A percentile compares a stretch with the other conserved stretches of the same genome.
These are phyloP conservation scores for Coelinius sp. DNA, from an alignment of 2,888 invertebrate genomes.

Conservation along the genomic window DNA sequence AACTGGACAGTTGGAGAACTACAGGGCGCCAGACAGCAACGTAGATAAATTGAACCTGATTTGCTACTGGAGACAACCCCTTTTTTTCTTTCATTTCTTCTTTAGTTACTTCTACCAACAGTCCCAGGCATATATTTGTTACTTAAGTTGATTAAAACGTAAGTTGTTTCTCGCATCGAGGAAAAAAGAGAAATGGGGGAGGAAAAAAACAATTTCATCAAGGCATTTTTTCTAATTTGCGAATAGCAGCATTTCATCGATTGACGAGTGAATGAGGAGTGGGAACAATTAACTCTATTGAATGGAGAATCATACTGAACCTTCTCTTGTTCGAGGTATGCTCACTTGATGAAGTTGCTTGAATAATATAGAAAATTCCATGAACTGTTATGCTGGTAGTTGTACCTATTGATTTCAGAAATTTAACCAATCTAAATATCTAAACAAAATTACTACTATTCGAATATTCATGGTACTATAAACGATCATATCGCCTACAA, in stretches of 20 bases:
- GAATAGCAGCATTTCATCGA: neutral
- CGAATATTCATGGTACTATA: too few species aligned
- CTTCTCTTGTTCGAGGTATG: neutral
- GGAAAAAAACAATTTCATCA: neutral
- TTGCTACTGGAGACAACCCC: conserved; percentile 2
- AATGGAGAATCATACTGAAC: neutral
- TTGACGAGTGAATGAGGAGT: neutral
- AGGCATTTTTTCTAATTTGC: neutral
- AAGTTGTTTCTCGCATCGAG: neutral
- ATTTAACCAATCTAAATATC: neutral
- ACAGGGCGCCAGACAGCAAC: neutral
- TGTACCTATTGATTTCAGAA: neutral
- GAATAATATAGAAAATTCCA: neutral
- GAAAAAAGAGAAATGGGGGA: neutral
- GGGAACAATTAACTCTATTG: too few species aligned
- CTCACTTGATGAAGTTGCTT: neutral
- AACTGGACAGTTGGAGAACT: conserved; percentile 16
- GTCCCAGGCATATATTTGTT: conserved; percentile 1
- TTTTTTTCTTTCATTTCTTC: neutral
- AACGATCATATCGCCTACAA: too few species aligned
- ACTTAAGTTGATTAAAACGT: conserved; percentile 22
- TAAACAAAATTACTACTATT: neutral
- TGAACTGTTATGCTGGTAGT: neutral
- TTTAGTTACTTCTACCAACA: neutral
- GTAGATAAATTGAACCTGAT: conserved; percentile 24